A percentile compares a stretch with the other conserved stretches of the same genome.
Conservation (phyloP, 2,888 invertebrate genomes). For the Microctonus hyperodae region DNA sequence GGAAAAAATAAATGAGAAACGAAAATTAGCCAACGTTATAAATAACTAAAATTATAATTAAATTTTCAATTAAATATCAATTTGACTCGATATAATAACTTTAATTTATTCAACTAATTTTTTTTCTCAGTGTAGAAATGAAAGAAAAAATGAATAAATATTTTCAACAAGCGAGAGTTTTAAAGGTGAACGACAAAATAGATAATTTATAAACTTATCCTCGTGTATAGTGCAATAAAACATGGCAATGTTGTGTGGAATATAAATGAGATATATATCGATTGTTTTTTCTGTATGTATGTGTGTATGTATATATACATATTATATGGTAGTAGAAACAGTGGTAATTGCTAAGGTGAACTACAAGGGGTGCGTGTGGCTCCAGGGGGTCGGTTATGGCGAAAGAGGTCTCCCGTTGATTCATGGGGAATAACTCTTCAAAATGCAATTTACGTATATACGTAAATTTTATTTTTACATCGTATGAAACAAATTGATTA, state of each 20-base stretch:
- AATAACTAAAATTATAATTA: too few relatives aligned
- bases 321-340: too few relatives aligned
- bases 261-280: conserved; percentile 16
- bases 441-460: background rate
- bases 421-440: background rate
- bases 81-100: too few relatives aligned
- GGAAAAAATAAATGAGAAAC: background rate
- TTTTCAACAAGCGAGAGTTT: too few relatives aligned
- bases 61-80: too few relatives aligned
- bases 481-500: background rate
- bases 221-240: background rate
- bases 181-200: background rate
- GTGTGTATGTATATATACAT: too few relatives aligned
- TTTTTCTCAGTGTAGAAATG: too few relatives aligned
- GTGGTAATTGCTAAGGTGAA: conserved; percentile 15
- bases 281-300: background rate
- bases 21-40: too few relatives aligned
- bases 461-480: background rate
- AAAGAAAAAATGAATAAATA: background rate
- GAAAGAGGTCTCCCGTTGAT: conserved; percentile 17
- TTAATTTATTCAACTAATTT: too few relatives aligned
- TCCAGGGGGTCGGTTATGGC: conserved; percentile 33
- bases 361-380: conserved; percentile 35
- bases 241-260: conserved; percentile 11
- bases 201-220: background rate